phyloP scores from a whole-genome alignment of 53 echinoderm and acorn worm genomes.

The Apostichopus leukothele region DNA sequence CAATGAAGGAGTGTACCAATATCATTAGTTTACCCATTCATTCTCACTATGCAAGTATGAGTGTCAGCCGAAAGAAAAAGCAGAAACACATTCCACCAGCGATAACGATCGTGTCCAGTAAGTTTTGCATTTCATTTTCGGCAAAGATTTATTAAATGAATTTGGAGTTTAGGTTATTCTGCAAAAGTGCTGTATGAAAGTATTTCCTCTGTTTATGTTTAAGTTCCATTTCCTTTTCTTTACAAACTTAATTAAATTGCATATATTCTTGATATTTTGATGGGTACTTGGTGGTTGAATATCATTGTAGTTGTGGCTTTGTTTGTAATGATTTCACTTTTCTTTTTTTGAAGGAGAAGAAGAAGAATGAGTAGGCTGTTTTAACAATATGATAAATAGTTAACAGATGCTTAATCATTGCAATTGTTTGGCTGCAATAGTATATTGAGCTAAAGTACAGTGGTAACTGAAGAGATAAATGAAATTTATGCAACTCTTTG shows the following conservation, averaged over 20 bases:
- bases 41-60: constrained; percentile 61
- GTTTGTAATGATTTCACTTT: neutral
- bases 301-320: neutral
- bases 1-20: constrained; percentile 52
- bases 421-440: no score
- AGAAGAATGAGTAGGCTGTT: no score
- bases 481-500: no score
- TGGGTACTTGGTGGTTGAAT: neutral
- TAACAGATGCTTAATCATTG: no score
- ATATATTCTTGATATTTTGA: no score
- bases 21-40: constrained; percentile 42
- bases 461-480: no score
- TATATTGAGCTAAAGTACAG: no score
- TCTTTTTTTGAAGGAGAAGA: neutral
- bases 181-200: no score
- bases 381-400: no score
- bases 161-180: no score
- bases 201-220: no score
- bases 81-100: constrained; percentile 83
- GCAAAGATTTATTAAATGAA: no score
- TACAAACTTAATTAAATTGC: neutral
- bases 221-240: neutral
- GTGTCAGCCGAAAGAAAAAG: constrained; percentile 76
- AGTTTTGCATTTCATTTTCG: neutral
- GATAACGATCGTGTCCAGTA: constrained; percentile 62